Base-by-base conservation (phyloP, 2,888 invertebrate species). In the Allolobophora icterica region DNA sequence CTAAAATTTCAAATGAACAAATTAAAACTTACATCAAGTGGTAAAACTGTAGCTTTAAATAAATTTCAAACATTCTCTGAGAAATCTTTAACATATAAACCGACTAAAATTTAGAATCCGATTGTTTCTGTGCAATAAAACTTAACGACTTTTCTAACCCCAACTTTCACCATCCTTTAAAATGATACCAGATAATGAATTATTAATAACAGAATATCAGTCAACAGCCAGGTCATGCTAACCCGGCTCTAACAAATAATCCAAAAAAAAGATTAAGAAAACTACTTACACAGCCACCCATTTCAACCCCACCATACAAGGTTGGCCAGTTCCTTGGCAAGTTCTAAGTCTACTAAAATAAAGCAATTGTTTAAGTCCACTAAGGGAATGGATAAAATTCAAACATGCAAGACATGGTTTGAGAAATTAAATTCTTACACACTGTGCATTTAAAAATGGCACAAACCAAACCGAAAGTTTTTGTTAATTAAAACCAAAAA, bases 61-160 rank as follows among this genome's bases (percentile, higher is more conserved):
- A 8, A 71, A n/a, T 30, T 71, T 71, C 71, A 6, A n/a, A 71
- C 71, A 71, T 11, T 71, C 8, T 30, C 71, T 38, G 8, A 38
- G 4, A 38, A 38, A 38, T 38, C 8, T 71, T 11, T 71, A 71
- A 71, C 30, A n/a, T 71, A n/a, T 71, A 71, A 71, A 52, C 52
- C 8, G n/a, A 71, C 11, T 24, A 71, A 71, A 71, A 71, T n/a
- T 71, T n/a, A 71, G 30, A 71, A 30, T 71, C n/a, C 3, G 30
- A 71, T 71, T 11, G 71, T 71, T 71, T 71, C 71, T 71, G 71
- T n/a, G n/a, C 71, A 71, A n/a, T 71, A n/a, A 71, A 71, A 71
- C 71, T 71, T 71, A n/a, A 71, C 30, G 11, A n/a, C 71, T n/a
- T 30, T 24, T 52, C 5, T 24, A 52, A 52, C 21, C 52, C 5